A percentile compares a stretch with the other conserved stretches of the same genome.
These are phyloP conservation scores for Henricia sp. DNA, from an alignment of 53 echinoderm and acorn worm genomes.

Conservation along the genomic window DNA sequence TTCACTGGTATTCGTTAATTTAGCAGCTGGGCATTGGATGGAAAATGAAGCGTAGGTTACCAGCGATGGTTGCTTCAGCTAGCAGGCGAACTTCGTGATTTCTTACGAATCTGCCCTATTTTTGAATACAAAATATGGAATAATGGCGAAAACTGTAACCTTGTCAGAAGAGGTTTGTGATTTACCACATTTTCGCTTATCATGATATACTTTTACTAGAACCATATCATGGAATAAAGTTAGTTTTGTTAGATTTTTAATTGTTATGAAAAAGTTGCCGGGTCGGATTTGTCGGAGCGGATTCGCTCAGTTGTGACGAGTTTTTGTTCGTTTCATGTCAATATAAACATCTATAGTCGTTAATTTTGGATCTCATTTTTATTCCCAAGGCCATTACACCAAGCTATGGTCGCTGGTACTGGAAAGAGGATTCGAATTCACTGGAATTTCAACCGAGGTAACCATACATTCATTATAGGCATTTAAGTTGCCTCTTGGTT, in stretches of 20 bases:
- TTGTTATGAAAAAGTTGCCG: too few relatives aligned
- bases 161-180: slow-evolving; percentile 64
- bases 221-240: too few relatives aligned
- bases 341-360: too few relatives aligned
- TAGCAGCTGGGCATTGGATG: not conserved
- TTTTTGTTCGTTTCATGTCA: too few relatives aligned
- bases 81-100: not conserved
- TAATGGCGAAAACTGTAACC: slow-evolving; percentile 64
- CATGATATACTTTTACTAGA: too few relatives aligned
- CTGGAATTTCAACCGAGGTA: slow-evolving; percentile 90
- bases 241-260: too few relatives aligned
- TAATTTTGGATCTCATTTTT: not conserved
- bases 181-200: too few relatives aligned
- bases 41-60: not conserved
- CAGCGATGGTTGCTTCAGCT: not conserved
- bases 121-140: not conserved
- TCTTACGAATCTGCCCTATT: too few relatives aligned
- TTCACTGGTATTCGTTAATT: slow-evolving; percentile 35
- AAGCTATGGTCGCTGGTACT: slow-evolving; percentile 82
- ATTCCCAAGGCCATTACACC: slow-evolving; percentile 63
- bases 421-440: slow-evolving; percentile 86
- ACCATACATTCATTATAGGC: slow-evolving; percentile 1
- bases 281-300: too few relatives aligned
- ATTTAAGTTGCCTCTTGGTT: accelerated
- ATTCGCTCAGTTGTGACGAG: too few relatives aligned